phyloP scores from a whole-genome alignment of 2,113 vertebrate species.

The Ceuthmochares aereus region DNA sequence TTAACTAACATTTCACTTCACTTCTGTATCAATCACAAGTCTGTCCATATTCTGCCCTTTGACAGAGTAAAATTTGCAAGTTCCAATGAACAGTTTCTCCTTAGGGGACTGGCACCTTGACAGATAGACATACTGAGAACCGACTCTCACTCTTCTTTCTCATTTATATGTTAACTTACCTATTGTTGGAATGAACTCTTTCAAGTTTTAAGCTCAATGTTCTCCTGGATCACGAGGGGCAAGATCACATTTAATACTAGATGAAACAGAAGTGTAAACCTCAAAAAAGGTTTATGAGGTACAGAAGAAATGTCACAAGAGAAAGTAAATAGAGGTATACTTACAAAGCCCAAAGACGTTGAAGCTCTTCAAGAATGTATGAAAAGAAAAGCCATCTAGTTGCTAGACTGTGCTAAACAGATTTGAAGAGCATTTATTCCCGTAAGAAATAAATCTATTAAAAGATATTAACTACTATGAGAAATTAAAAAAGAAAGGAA shows the following conservation, averaged over 20 bases:
- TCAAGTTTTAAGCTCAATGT: not conserved
- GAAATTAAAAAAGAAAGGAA: not conserved
- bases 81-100: not conserved
- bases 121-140: not conserved
- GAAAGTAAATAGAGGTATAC: rapidly evolving
- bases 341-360: not conserved
- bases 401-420: not conserved
- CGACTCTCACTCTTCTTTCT: not conserved
- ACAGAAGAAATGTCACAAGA: not conserved
- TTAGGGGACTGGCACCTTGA: not conserved
- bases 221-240: not conserved
- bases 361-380: not conserved
- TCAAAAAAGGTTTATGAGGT: not conserved
- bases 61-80: not conserved
- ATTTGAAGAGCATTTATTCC: not conserved
- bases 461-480: not conserved
- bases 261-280: not conserved
- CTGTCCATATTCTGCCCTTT: not conserved
- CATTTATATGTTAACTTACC: not conserved
- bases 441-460: not conserved
- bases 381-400: not conserved
- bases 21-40: not conserved
- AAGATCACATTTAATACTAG: not conserved
- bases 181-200: not conserved
- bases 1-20: not conserved